Percentiles rank a stretch among this genome's conserved stretches.
These are phyloP conservation scores for Diacarnus erythraeanus DNA, from an alignment of 37 sponge, comb jelly and placozoan genomes.

Conservation along the genomic window DNA sequence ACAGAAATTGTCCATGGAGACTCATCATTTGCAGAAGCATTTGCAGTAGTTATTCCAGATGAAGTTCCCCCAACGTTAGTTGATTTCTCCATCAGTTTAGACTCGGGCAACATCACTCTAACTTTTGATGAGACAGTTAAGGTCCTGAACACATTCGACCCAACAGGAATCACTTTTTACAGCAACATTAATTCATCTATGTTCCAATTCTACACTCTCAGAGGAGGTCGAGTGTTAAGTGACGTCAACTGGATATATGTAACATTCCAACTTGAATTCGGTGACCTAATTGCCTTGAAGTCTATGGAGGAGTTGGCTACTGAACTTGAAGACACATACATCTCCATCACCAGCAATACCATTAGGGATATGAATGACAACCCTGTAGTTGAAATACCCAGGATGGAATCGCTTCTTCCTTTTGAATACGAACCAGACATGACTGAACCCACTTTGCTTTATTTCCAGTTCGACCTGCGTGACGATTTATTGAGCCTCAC, in stretches of 20 bases:
- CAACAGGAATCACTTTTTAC: slow-evolving; percentile 77
- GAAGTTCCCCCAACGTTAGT: slow-evolving; percentile 59
- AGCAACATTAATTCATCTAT: slow-evolving; percentile 27
- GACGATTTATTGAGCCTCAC: slow-evolving; percentile 62
- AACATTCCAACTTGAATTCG: slow-evolving; percentile 51
- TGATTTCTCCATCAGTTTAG: slow-evolving; percentile 76
- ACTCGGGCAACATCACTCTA: slow-evolving; percentile 64
- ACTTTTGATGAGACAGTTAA: slow-evolving; percentile 88
- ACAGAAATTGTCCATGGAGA: slow-evolving; percentile 15
- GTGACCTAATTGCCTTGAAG: slow-evolving; percentile 68
- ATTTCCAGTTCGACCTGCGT: slow-evolving; percentile 69
- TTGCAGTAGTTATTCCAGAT: slow-evolving; percentile 42
- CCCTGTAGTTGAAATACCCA: slow-evolving; percentile 34
- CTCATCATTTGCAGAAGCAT: neutral
- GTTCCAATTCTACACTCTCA: slow-evolving; percentile 60
- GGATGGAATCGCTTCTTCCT: slow-evolving; percentile 33
- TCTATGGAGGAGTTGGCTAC: slow-evolving; percentile 71
- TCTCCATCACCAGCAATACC: slow-evolving; percentile 51
- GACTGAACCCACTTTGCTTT: slow-evolving; percentile 55
- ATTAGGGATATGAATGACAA: slow-evolving; percentile 76
- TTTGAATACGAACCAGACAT: slow-evolving; percentile 60
- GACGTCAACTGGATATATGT: slow-evolving; percentile 74
- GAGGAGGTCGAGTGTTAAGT: slow-evolving; percentile 35
- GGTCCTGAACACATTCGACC: slow-evolving; percentile 53
- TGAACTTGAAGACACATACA: slow-evolving; percentile 63